Evolutionary conservation across 2,113 vertebrate species (phyloP).

Genomic region (Maccullochella peelii): DNA sequence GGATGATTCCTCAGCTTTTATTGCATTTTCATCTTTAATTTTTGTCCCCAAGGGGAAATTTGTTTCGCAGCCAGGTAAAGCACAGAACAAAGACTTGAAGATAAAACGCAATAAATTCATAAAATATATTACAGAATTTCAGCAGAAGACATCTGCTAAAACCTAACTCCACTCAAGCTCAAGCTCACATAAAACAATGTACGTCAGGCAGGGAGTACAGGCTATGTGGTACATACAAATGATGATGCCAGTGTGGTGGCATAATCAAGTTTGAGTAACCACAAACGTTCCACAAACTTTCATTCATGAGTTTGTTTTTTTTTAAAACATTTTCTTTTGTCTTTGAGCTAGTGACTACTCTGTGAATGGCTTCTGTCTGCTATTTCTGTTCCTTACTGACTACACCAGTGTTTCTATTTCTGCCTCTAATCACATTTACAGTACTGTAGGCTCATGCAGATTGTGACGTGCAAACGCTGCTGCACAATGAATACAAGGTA

Average conservation of each 20-base stretch:
- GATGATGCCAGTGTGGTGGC: no score
- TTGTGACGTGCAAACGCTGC: not conserved
- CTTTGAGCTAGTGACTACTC: not conserved
- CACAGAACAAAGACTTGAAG: not conserved
- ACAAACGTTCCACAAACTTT: not conserved
- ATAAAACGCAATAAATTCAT: not conserved
- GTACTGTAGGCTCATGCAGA: not conserved
- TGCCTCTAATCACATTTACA: conserved; percentile 53
- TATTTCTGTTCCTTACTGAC: not conserved
- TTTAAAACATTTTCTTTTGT: not conserved
- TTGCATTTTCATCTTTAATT: not conserved
- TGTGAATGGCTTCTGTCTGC: not conserved
- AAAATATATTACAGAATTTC: not conserved
- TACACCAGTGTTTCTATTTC: conserved; percentile 30
- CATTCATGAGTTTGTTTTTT: not conserved
- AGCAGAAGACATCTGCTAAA: not conserved
- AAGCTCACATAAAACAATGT: not conserved
- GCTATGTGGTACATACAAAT: not conserved
- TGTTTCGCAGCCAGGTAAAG: not conserved
- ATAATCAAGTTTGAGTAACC: not conserved
- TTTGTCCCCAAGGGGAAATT: not conserved
- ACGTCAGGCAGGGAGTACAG: not conserved
- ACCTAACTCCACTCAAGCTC: no score
- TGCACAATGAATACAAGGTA: not conserved
- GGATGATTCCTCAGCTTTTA: not conserved